A percentile compares a stretch with the other conserved stretches of the same genome.
These are phyloP conservation scores for Heterohyrax brucei DNA, from an alignment of 2,797 vertebrate genomes.

Conservation along the genomic window DNA sequence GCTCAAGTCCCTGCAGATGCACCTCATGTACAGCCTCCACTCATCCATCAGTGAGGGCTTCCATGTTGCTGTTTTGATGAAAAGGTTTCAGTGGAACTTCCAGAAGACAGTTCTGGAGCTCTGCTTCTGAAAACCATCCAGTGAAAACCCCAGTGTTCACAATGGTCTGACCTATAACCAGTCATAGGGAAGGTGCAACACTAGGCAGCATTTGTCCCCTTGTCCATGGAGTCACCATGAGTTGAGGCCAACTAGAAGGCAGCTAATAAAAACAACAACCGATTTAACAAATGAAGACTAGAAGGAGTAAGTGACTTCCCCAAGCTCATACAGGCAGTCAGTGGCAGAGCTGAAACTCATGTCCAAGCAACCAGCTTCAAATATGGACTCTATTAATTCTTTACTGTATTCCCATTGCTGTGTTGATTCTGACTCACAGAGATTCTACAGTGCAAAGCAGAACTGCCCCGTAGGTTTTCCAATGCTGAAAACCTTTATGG, in stretches of 20 bases:
- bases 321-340: neutral
- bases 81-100: too few relatives aligned
- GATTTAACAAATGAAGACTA: neutral
- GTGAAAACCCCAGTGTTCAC: too few relatives aligned
- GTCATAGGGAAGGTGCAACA: too few relatives aligned
- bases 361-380: neutral
- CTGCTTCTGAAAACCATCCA: too few relatives aligned
- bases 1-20: too few relatives aligned
- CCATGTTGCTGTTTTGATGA: too few relatives aligned
- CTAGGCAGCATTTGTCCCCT: too few relatives aligned
- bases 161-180: too few relatives aligned
- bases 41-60: too few relatives aligned
- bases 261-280: neutral
- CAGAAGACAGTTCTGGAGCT: too few relatives aligned
- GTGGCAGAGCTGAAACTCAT: neutral
- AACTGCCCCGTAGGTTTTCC: neutral
- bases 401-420: neutral
- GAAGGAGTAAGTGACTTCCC: neutral
- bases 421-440: neutral
- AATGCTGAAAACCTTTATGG: neutral
- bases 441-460: neutral
- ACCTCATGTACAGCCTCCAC: too few relatives aligned
- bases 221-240: too few relatives aligned
- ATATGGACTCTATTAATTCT: neutral
- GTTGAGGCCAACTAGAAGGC: neutral